Evolutionary conservation across 2,797 vertebrate species (phyloP).

Genomic region (Poeciliopsis infans): DNA sequence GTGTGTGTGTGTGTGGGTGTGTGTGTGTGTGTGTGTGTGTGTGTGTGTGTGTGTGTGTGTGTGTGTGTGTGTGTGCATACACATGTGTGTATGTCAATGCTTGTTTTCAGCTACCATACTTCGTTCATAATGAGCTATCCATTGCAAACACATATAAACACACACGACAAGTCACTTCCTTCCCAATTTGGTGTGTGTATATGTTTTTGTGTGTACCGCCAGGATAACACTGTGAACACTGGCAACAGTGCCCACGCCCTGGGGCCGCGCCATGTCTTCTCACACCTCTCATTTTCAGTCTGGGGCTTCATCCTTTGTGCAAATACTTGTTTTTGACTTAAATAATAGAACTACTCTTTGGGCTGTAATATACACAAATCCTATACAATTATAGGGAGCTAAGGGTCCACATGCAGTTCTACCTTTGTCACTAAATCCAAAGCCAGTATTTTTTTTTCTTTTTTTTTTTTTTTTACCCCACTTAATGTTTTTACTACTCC

Average conservation of each 20-base stretch:
- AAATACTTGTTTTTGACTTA: slow-evolving; percentile 77
- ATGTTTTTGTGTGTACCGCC: slow-evolving; percentile 32
- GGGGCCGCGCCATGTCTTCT: slow-evolving; percentile 58
- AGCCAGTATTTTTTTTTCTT: neutral
- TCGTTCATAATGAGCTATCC: slow-evolving; percentile 33
- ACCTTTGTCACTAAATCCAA: slow-evolving; percentile 10
- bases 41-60: no score
- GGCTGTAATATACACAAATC: slow-evolving; percentile 75
- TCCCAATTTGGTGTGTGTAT: slow-evolving; percentile 49
- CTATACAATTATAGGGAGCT: slow-evolving; percentile 69
- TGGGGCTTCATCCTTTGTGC: slow-evolving; percentile 65
- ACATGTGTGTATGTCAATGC: neutral
- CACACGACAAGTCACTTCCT: slow-evolving; percentile 54
- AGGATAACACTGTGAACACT: slow-evolving; percentile 60
- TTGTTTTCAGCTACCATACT: slow-evolving; percentile 44
- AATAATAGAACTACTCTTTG: slow-evolving; percentile 66
- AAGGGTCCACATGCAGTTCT: slow-evolving; percentile 42
- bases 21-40: no score
- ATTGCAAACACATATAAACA: slow-evolving; percentile 20
- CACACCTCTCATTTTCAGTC: slow-evolving; percentile 78
- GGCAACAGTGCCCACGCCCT: slow-evolving; percentile 72
- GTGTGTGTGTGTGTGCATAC: slow-evolving; percentile 1
- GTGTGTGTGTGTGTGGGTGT: no score
- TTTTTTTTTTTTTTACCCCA: neutral
- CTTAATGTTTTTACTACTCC: neutral